Evolutionary conservation across 1,140 invertebrate species (phyloP).

Genomic region (Plodia interpunctella): DNA sequence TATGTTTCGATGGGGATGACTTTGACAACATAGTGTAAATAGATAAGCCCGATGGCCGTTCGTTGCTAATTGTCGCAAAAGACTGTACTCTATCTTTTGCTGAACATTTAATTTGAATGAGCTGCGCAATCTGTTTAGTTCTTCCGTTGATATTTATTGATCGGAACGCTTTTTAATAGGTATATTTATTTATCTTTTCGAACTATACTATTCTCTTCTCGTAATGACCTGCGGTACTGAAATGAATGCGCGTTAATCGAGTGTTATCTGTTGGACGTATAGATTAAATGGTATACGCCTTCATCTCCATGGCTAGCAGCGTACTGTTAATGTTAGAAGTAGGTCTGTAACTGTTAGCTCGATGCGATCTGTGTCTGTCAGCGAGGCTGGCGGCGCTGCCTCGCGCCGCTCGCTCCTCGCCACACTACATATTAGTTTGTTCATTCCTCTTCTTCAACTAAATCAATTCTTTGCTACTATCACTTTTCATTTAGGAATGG

Average conservation of each 20-base stretch:
- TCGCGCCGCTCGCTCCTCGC: conserved; percentile 50
- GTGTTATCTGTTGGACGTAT: conserved; percentile 69
- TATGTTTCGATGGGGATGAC: conserved; percentile 75
- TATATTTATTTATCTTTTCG: conserved; percentile 76
- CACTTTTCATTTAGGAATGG: conserved; percentile 70
- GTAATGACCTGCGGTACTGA: conserved; percentile 66
- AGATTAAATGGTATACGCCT: conserved; percentile 70
- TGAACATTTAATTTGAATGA: conserved; percentile 77
- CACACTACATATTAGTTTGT: conserved; percentile 59
- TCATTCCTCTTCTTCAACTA: conserved; percentile 55
- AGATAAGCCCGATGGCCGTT: conserved; percentile 76
- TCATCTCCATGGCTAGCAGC: conserved; percentile 73
- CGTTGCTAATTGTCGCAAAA: conserved; percentile 76
- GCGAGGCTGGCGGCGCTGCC: conserved; percentile 51
- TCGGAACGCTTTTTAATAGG: conserved; percentile 75
- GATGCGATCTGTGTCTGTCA: conserved; percentile 61
- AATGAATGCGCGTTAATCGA: conserved; percentile 71
- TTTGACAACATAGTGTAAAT: conserved; percentile 70
- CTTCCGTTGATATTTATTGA: conserved; percentile 70
- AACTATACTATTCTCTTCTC: conserved; percentile 71
- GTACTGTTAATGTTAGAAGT: conserved; percentile 72
- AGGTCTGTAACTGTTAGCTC: conserved; percentile 71
- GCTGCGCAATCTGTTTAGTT: conserved; percentile 76
- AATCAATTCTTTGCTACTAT: conserved; percentile 59
- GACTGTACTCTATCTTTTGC: conserved; percentile 76